Base-by-base conservation (phyloP, 2,888 invertebrate species). In the Dryobota labecula region DNA sequence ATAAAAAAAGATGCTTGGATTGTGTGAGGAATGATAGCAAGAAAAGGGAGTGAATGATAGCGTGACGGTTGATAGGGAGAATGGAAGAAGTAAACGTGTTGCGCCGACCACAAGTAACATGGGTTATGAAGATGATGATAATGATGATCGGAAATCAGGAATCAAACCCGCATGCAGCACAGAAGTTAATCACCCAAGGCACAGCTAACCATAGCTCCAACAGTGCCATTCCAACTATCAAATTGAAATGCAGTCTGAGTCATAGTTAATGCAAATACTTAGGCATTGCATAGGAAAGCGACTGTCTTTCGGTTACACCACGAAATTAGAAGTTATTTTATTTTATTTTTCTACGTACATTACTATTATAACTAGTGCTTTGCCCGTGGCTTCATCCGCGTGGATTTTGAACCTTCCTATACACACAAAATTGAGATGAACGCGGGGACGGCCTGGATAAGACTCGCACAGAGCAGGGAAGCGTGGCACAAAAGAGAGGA, bases 321-420 rank as follows among this genome's bases (percentile, higher is more conserved):
- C 51, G 13, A 63, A 60, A 69, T 43, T 36, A 56, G 61, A 69
- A 49, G 45, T 18, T 27, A 58, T 18, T 51, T 76, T 65, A 69
- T 76, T 80, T 45, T 54, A 68, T 76, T 75, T 68, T 67, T 67
- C 54, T 64, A 75, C 53, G 45, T n/a, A n/a, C n/a, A n/a, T 53
- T 4, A 43, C 15, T 30, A 33, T 38, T 47, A 11, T 27, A 9
- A 38, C 53, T 63, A 71, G 66, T 15, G 30, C 2, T n/a, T 36
- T 36, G 30, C 43, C 15, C 27, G 11, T 27, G 43, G 24, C 43
- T 60, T 51, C 13, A 15, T 18, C 33, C 18, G 30, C 3, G 3
- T n/a, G 3, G 6, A 30, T 38, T 49, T 69, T 27, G 1, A n/a
- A 30, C 15, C 4, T 9, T 27, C n/a, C 1, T 49, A n/a, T 3